Conservation (phyloP, 2,888 invertebrate species). For the Gari tellinella region DNA sequence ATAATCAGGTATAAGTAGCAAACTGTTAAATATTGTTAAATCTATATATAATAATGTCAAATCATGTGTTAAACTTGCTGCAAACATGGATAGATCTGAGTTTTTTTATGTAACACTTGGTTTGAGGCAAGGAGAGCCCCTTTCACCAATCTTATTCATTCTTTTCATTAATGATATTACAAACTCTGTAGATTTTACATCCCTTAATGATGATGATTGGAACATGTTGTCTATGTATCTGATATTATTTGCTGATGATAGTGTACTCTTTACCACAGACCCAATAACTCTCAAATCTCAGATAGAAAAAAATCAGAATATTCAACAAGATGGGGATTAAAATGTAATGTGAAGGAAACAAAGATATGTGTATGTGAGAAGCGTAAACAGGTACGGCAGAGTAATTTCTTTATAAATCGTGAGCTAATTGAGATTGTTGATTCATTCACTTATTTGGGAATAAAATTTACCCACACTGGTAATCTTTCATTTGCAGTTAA, state of each 20-base stretch:
- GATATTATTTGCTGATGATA: conserved; percentile 18
- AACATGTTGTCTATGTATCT: conserved; percentile 9
- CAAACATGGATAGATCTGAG: neutral
- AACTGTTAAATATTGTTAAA: conserved; percentile 30
- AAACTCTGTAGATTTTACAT: conserved; percentile 1
- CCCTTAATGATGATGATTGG: conserved; percentile 8
- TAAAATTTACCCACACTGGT: too few relatives aligned
- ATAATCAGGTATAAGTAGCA: conserved; percentile 30
- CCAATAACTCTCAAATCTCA: conserved; percentile 12
- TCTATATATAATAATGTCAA: conserved; percentile 33
- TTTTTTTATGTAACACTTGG: conserved; percentile 16
- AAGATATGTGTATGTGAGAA: conserved; percentile 21
- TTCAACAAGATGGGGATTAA: conserved; percentile 16
- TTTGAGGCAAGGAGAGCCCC: conserved; percentile 23
- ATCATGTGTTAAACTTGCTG: conserved; percentile 18
- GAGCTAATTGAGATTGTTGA: conserved; percentile 17
- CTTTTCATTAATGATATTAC: conserved; percentile 25
- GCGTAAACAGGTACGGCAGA: neutral
- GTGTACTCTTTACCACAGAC: conserved; percentile 16
- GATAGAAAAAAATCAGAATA: conserved; percentile 5
- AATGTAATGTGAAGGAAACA: conserved; percentile 19
- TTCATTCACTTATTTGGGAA: too few relatives aligned
- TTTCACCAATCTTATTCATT: conserved; percentile 22
- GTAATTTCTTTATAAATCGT: neutral
- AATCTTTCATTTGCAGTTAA: too few relatives aligned